A percentile compares a stretch with the other conserved stretches of the same genome.
Evolutionary conservation across 1,140 invertebrate species (phyloP).

Genomic region (Brachionus plicatilis): DNA sequence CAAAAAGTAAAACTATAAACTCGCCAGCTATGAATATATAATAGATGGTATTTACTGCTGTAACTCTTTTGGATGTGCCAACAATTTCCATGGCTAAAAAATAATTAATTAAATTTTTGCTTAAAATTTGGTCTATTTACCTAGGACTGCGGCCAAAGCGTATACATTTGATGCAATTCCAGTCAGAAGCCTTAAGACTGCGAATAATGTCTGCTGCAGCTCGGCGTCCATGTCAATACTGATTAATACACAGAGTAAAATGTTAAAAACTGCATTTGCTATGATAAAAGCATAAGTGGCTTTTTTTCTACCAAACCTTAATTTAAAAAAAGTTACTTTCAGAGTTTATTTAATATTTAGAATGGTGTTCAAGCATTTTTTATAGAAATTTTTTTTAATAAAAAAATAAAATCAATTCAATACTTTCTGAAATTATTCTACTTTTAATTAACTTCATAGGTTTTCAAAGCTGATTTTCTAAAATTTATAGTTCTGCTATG

Average conservation of each 20-base stretch:
- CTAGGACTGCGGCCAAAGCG: not conserved
- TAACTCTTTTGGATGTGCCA: constrained; percentile 1
- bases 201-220: not conserved
- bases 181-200: not conserved
- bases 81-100: constrained; percentile 21
- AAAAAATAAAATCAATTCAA: no score
- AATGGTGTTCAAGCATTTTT: no score
- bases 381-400: no score
- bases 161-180: constrained; percentile 22
- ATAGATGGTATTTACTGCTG: constrained; percentile 16
- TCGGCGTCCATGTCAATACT: not conserved
- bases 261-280: not conserved
- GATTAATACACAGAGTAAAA: not conserved
- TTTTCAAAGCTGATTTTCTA: no score
- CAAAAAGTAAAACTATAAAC: constrained; percentile 24
- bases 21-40: constrained; percentile 27
- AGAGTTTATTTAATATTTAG: not conserved
- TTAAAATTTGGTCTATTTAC: not conserved
- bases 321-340: no score
- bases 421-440: no score
- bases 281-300: not conserved
- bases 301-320: constrained; percentile 28
- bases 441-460: no score
- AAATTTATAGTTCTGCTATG: no score
- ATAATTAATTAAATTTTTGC: not conserved